These are phyloP conservation scores for Amphipyra berbera DNA, from an alignment of 2,888 invertebrate species.

Conservation along the genomic window DNA sequence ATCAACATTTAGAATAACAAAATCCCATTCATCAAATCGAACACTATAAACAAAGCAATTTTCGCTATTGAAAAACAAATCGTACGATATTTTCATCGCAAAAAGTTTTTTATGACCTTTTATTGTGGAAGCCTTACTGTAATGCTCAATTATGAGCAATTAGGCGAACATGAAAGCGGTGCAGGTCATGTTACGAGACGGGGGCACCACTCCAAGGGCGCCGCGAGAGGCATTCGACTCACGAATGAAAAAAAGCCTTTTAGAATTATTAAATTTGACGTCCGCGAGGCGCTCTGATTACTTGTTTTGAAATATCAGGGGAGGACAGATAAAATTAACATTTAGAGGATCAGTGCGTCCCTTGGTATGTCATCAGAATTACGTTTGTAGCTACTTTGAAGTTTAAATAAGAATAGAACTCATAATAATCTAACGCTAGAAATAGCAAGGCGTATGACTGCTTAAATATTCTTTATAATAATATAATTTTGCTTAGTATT, in stretches of 20 bases:
- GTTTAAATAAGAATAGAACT: conserved; percentile 29
- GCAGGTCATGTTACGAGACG: conserved; percentile 46
- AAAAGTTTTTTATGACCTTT: conserved; percentile 21
- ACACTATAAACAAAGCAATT: conserved; percentile 25
- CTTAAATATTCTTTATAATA: no score
- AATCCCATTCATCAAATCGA: conserved; percentile 32
- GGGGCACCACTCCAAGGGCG: conserved; percentile 40
- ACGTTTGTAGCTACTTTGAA: conserved; percentile 20
- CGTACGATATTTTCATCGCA: conserved; percentile 5
- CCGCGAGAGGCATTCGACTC: conserved; percentile 27
- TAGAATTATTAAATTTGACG: conserved; percentile 52
- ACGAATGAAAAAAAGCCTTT: conserved; percentile 40
- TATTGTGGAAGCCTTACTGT: conserved; percentile 28
- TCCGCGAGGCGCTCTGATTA: conserved; percentile 35
- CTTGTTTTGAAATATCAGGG: conserved; percentile 53
- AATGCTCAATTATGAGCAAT: conserved; percentile 55
- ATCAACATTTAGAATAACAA: conserved; percentile 35
- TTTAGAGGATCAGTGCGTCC: conserved; percentile 49
- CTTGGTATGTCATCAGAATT: conserved; percentile 41
- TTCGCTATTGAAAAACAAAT: conserved; percentile 27
- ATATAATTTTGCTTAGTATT: no score
- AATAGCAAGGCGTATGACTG: not conserved
- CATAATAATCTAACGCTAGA: conserved; percentile 3
- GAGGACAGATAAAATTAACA: conserved; percentile 52
- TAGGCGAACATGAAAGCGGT: conserved; percentile 47